phyloP scores from a whole-genome alignment of 2,797 vertebrate species.

The Pseudomugil gertrudae region DNA sequence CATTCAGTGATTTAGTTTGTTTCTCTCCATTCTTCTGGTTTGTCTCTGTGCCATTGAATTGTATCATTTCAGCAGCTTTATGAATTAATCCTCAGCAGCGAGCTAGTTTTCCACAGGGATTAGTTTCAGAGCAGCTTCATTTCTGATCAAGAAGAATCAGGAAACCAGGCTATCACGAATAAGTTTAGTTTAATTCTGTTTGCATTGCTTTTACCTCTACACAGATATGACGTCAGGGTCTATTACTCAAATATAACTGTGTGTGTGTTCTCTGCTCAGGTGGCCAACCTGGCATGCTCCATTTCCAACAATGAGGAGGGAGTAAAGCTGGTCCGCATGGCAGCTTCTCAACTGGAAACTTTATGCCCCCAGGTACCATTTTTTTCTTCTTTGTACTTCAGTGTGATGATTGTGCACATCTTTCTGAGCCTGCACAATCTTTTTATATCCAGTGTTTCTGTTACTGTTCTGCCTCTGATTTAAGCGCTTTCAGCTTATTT shows the following conservation, averaged over 20 bases:
- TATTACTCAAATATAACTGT: slow-evolving; percentile 25
- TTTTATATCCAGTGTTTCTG: not conserved
- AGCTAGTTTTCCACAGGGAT: slow-evolving; percentile 58
- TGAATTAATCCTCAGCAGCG: slow-evolving; percentile 67
- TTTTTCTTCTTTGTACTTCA: slow-evolving; percentile 2
- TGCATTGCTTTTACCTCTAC: slow-evolving; percentile 22
- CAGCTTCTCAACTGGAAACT: slow-evolving; percentile 94
- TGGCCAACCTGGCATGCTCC: slow-evolving; percentile 98
- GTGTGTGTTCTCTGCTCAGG: slow-evolving; percentile 78
- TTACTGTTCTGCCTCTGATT: no score
- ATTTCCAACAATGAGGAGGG: slow-evolving; percentile 99
- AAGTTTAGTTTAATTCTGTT: slow-evolving; percentile 55
- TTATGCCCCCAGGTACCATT: slow-evolving; percentile 94
- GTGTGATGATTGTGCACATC: slow-evolving; percentile 27
- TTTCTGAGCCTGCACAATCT: slow-evolving; percentile 12
- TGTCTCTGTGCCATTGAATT: slow-evolving; percentile 41
- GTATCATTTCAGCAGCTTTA: slow-evolving; percentile 68
- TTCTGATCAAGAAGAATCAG: slow-evolving; percentile 52
- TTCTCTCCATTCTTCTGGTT: slow-evolving; percentile 26
- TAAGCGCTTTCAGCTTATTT: not conserved
- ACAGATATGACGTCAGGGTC: slow-evolving; percentile 2
- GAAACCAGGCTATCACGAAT: slow-evolving; percentile 40
- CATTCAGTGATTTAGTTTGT: slow-evolving; percentile 47
- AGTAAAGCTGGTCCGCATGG: slow-evolving; percentile 98
- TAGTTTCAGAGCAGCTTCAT: slow-evolving; percentile 51